A percentile compares a stretch with the other conserved stretches of the same genome.
Conservation (phyloP, 1,140 invertebrate species). For the Tribolium castaneum region DNA sequence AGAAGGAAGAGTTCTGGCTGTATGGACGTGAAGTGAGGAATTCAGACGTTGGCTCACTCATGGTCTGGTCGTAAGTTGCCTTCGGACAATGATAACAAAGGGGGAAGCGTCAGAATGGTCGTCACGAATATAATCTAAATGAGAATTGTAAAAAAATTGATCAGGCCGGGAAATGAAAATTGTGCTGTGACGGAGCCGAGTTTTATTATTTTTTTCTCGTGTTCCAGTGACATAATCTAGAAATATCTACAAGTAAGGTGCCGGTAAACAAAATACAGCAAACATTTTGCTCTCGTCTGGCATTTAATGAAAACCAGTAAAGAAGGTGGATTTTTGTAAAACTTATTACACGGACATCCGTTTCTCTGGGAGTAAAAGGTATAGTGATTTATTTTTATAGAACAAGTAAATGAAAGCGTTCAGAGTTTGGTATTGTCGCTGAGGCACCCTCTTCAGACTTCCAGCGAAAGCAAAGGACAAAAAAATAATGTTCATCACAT, state of each 20-base stretch:
- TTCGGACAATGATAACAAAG: constrained; percentile 31
- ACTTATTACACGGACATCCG: constrained; percentile 44
- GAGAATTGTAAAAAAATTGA: constrained; percentile 32
- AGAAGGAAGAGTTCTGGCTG: constrained; percentile 39
- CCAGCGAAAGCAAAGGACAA: constrained; percentile 42
- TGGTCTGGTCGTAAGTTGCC: constrained; percentile 8
- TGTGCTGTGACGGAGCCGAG: background rate
- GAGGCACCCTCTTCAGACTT: constrained; percentile 44
- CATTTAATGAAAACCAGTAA: constrained; percentile 39
- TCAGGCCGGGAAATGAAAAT: background rate
- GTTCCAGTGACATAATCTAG: background rate
- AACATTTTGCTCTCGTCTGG: constrained; percentile 30
- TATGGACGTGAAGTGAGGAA: constrained; percentile 37
- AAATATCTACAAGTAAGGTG: background rate
- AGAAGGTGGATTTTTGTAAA: constrained; percentile 43
- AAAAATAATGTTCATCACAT: constrained; percentile 48
- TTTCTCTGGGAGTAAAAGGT: constrained; percentile 40
- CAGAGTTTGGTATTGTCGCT: constrained; percentile 41
- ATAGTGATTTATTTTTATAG: constrained; percentile 46
- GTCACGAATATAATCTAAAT: constrained; percentile 39
- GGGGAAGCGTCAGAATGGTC: constrained; percentile 1
- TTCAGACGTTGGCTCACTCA: constrained; percentile 17
- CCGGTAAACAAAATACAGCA: constrained; percentile 12
- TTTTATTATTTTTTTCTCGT: background rate
- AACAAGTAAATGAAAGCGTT: constrained; percentile 46